These are phyloP conservation scores for Pomphorhynchus laevis DNA, from an alignment of 1,140 invertebrate species.

Conservation along the genomic window DNA sequence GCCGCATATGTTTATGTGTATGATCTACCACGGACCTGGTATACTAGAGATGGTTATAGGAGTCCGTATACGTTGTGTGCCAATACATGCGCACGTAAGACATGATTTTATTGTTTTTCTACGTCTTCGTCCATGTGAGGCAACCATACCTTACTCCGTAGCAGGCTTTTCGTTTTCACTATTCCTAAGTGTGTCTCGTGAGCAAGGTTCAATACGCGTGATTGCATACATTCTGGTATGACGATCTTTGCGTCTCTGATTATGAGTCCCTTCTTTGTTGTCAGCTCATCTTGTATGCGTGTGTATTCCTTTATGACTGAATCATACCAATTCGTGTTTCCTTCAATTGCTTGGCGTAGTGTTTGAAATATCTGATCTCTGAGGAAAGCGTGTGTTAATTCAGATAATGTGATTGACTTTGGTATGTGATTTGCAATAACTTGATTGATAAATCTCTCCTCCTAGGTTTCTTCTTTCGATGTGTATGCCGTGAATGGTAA, in stretches of 20 bases:
- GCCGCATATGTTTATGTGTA: not conserved
- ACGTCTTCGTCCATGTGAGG: conserved; percentile 14
- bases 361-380: too few relatives aligned
- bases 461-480: too few relatives aligned
- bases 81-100: conserved; percentile 6
- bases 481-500: too few relatives aligned
- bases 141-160: conserved; percentile 18
- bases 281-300: not conserved
- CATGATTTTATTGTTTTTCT: conserved; percentile 14
- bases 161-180: conserved; percentile 12
- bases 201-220: conserved; percentile 5
- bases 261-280: not conserved
- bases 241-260: not conserved
- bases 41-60: not conserved
- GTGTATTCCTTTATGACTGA: not conserved
- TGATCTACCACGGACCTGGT: not conserved
- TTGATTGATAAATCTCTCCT: too few relatives aligned
- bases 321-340: too few relatives aligned
- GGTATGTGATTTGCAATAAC: too few relatives aligned
- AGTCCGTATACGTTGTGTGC: not conserved
- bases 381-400: too few relatives aligned
- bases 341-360: too few relatives aligned
- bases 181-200: conserved; percentile 15
- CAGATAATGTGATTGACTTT: too few relatives aligned
- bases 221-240: not conserved